A percentile compares a stretch with the other conserved stretches of the same genome.
Conservation (phyloP, 2,113 vertebrate species). For the Clarias magur region DNA sequence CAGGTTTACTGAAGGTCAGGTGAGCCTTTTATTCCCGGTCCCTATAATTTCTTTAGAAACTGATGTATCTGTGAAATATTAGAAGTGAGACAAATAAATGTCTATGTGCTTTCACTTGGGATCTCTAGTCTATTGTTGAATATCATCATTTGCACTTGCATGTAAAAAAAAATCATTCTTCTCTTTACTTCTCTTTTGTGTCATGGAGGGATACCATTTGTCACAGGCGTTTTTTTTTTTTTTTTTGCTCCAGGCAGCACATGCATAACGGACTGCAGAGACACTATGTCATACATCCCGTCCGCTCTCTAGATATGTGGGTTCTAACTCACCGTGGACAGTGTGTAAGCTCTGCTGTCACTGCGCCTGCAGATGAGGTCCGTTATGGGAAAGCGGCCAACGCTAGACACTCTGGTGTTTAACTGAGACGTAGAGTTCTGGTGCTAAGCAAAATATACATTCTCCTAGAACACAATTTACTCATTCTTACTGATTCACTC, state of each 20-base stretch:
- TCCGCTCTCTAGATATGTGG: conserved; percentile 23
- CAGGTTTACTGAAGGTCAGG: background rate
- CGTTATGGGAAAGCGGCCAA: conserved; percentile 12
- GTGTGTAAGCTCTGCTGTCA: conserved; percentile 35
- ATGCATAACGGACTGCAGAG: background rate
- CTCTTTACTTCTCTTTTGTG: background rate
- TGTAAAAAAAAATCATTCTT: conserved; percentile 6
- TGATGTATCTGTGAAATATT: background rate
- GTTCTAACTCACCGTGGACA: conserved; percentile 31
- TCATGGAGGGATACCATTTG: conserved; percentile 22
- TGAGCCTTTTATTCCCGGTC: background rate
- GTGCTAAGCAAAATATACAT: conserved; percentile 33
- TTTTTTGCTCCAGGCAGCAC: background rate
- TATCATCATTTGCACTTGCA: background rate
- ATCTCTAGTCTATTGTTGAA: background rate
- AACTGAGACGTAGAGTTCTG: conserved; percentile 7
- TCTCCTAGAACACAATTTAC: background rate
- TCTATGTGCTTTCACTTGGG: background rate
- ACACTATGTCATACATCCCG: background rate
- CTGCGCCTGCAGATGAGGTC: conserved; percentile 28
- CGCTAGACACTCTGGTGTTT: background rate
- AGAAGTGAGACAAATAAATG: background rate
- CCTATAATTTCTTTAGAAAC: background rate
- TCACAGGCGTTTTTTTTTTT: background rate
- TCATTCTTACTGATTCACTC: conserved; percentile 29